Evolutionary conservation across 2,888 invertebrate genomes (phyloP), one percentile per base, ranked within the genome.

Genomic region (Drosophila sordidula): DNA sequence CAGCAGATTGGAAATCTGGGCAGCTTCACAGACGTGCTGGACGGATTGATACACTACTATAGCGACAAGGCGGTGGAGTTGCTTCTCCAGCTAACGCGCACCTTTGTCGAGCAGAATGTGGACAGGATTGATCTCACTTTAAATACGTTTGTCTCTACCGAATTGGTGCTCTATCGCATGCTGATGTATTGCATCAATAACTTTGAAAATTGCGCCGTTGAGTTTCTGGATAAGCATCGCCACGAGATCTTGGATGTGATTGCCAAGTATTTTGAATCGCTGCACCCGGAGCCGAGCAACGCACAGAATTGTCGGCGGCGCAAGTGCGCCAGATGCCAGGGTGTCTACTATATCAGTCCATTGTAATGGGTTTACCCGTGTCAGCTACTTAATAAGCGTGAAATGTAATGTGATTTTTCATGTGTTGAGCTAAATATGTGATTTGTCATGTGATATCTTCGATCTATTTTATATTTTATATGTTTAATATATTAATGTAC

Each of bases 131-230:
- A 89, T 61, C 72, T 54, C 14, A 47, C 8, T 0, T 39, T 90
- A 1, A 74, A 78, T 1, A 84, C 89, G 1, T 89, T 87, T 39
- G 64, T 90, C 0, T 77, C 90, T 3, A 90, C 90, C 0, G 90
- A 90, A 32, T 72, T 80, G 16, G 77, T 90, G 3, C 70, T 90
- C 12, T 90, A 78, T 54, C 87, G 83, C 57, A 81, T 90, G n/a
- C 58, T 89, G 29, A 76, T 78, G 70, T 69, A 80, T 50, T 85
- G 81, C 39, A 57, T 90, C 47, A 70, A 58, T 16, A 87, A 71
- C 2, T 90, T 85, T 50, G 64, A 75, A 12, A 54, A 70, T 46
- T 81, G 78, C 34, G 58, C 66, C 0, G 72, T 52, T n/a, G 77
- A 83, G 1, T 72, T 75, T 29, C 61, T 90, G 9, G 71, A 78